Percentiles rank a stretch among this genome's conserved stretches.
Evolutionary conservation across 2,113 vertebrate species (phyloP).

Genomic region (Globicephala melas): DNA sequence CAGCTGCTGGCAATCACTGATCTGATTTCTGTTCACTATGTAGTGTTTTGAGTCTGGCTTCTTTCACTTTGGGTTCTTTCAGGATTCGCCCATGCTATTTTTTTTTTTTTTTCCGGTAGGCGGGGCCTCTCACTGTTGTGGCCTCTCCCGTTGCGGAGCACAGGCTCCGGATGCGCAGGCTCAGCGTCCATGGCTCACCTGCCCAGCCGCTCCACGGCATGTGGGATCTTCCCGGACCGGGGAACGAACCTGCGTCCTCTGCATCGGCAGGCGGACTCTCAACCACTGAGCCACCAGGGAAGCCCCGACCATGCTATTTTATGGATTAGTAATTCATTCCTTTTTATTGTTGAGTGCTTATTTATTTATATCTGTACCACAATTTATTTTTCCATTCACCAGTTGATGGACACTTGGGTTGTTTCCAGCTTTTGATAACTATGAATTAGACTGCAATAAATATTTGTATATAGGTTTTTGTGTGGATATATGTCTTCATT

Average conservation of each 20-base stretch:
- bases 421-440: conserved; percentile 36
- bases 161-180: too few relatives aligned
- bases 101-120: not conserved
- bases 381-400: not conserved
- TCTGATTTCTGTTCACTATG: not conserved
- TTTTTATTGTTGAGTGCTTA: not conserved
- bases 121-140: too few relatives aligned
- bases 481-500: not conserved
- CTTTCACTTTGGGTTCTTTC: conserved; percentile 14
- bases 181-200: too few relatives aligned
- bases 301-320: not conserved
- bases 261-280: too few relatives aligned
- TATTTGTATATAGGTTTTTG: not conserved
- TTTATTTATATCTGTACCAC: not conserved
- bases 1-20: not conserved
- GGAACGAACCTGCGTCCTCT: too few relatives aligned
- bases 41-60: not conserved
- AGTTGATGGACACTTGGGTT: not conserved
- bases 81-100: not conserved
- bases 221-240: too few relatives aligned
- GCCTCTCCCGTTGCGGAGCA: too few relatives aligned
- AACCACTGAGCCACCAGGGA: too few relatives aligned
- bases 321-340: not conserved
- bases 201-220: too few relatives aligned
- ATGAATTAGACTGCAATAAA: not conserved